These are phyloP conservation scores for Equus quagga DNA, from an alignment of 2,113 vertebrate genomes.

Conservation along the genomic window DNA sequence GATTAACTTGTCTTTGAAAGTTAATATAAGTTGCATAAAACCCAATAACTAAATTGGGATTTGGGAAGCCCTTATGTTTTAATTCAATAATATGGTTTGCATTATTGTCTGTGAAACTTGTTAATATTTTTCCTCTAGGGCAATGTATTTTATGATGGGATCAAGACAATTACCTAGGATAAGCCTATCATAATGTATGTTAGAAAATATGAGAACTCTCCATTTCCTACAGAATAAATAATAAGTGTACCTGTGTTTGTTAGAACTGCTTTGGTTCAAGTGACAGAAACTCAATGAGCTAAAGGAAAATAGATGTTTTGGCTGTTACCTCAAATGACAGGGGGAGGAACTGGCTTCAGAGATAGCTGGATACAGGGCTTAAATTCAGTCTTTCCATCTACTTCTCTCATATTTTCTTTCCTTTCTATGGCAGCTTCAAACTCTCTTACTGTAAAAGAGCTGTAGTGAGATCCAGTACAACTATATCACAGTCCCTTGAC, in stretches of 20 bases:
- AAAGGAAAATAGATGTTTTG: not conserved
- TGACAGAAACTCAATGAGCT: not conserved
- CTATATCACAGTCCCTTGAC: not conserved
- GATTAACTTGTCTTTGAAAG: not conserved
- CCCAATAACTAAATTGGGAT: not conserved
- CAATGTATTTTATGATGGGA: not conserved
- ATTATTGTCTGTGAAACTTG: not conserved
- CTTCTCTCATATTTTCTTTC: not conserved
- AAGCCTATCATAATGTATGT: not conserved
- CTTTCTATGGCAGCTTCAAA: not conserved
- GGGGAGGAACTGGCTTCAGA: not conserved
- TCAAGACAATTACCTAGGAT: not conserved
- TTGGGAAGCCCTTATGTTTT: not conserved
- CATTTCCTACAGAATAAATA: not conserved
- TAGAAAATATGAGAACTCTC: not conserved
- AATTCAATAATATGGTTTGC: not conserved
- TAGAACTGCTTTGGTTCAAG: not conserved
- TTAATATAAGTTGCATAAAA: not conserved
- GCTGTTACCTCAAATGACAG: not conserved
- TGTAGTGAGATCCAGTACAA: not conserved
- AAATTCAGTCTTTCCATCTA: not conserved
- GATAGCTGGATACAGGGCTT: not conserved
- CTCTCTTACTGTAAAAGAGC: not conserved
- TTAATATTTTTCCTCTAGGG: not conserved
- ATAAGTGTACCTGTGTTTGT: not conserved